phyloP scores from a whole-genome alignment of 2,113 vertebrate genomes.

The Dendrocopos noguchii region DNA sequence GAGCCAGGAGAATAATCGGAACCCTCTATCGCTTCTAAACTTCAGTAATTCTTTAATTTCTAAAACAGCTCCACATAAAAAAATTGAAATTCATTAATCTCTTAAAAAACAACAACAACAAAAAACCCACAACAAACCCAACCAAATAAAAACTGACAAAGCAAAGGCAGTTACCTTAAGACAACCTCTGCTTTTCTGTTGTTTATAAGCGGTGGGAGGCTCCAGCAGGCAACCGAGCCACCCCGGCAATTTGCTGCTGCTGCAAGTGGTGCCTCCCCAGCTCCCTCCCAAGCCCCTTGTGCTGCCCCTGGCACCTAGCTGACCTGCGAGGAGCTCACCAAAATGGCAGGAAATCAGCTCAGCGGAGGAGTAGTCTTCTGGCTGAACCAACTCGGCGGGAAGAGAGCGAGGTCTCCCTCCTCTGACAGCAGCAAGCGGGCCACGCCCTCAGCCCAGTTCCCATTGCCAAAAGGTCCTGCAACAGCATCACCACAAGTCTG shows the following conservation, averaged over 20 bases:
- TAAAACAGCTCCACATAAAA: neutral
- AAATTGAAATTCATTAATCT: neutral
- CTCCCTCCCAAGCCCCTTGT: neutral
- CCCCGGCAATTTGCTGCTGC: neutral
- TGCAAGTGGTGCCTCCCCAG: neutral
- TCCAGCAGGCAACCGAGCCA: neutral
- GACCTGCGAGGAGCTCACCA: neutral
- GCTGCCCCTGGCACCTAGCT: neutral
- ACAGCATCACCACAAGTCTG: neutral
- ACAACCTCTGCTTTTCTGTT: neutral
- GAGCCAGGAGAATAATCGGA: neutral
- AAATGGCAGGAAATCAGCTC: neutral
- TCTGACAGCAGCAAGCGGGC: neutral
- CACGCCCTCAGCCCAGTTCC: neutral
- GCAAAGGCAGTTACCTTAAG: neutral
- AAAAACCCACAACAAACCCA: no score
- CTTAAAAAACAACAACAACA: neutral
- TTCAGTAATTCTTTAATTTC: neutral
- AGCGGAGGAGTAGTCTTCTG: neutral
- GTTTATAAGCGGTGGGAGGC: neutral
- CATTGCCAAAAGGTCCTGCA: neutral
- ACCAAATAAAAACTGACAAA: neutral
- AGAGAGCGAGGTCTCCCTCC: constrained; percentile 4
- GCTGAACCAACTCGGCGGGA: neutral
- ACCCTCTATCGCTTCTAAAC: neutral